Conservation (phyloP, 2,113 vertebrate genomes). For the Pseudopipra pipra region DNA sequence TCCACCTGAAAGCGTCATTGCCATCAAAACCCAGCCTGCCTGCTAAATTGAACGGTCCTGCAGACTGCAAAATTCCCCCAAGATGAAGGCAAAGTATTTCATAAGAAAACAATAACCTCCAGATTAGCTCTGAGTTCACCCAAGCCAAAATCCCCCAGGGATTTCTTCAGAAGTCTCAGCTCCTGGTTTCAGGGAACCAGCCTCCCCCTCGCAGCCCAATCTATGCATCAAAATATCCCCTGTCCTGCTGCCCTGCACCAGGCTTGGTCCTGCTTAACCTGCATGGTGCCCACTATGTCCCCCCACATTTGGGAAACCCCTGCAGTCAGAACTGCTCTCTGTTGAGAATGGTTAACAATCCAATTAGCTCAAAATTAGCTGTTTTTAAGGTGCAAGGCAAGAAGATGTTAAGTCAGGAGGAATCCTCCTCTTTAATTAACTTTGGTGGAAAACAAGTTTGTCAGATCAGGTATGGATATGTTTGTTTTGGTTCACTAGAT, state of each 20-base stretch:
- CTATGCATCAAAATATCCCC: neutral
- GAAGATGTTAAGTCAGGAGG: neutral
- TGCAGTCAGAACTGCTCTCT: neutral
- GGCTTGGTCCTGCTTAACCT: neutral
- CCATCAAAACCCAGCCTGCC: neutral
- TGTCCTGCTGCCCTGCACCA: neutral
- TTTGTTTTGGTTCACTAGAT: constrained; percentile 18
- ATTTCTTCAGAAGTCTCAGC: neutral
- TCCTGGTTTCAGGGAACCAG: neutral
- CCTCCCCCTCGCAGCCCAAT: neutral
- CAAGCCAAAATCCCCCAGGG: neutral
- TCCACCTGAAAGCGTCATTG: neutral
- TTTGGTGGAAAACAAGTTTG: neutral
- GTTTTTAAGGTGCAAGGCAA: neutral
- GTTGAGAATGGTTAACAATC: neutral
- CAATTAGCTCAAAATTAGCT: neutral
- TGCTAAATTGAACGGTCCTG: neutral
- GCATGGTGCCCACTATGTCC: fast-evolving
- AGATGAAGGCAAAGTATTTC: neutral
- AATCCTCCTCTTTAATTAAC: constrained; percentile 50
- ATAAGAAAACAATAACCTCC: neutral
- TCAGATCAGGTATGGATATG: neutral
- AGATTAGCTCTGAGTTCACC: neutral
- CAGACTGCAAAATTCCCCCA: neutral
- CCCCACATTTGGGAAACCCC: neutral